Evolutionary conservation across 2,888 invertebrate species (phyloP), one percentile per base, ranked within the genome.

Genomic region (Lutraria lutraria): DNA sequence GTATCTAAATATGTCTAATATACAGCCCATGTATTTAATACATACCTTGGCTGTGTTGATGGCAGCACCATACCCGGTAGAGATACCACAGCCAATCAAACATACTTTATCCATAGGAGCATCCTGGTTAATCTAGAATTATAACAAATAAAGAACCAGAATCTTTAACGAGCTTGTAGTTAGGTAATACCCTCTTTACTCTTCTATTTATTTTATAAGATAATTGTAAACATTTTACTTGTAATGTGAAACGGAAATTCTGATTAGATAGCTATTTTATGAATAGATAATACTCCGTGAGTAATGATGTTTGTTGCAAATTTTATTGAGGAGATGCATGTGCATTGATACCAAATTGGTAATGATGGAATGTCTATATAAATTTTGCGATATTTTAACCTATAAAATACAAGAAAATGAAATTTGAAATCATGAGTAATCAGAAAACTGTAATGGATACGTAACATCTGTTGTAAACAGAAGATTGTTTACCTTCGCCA

Each of bases 401-500:
- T 8, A 56, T 19, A 56, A 19, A 16, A 53, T 53, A 12, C 53
- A 56, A 56, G 56, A 16, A 16, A 81, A 81, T 19, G n/a, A 81
- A 19, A 72, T 29, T 72, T 72, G 6, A 72, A 72, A 19, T 13
- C 25, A 19, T 15, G 13, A 29, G 72, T 72, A 8, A 31, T n/a
- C 6, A 13, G 72, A 13, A 29, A 72, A 19, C 19, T 6, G 15
- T 2, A 56, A n/a, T 12, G 12, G 12, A 56, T 2, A n/a, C n/a
- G 8, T 21, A 43, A 60, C n/a, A 60, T 21, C n/a, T 60, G n/a
- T 16, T 8, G 60, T n/a, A 21, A n/a, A 19, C 1, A 8, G 43
- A 43, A 43, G 8, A 8, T 8, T 43, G 43, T 43, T 43, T 88
- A 99, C 98, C 97, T 99, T 99, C 94, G 98, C 98, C n/a, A 99